Percentiles rank a stretch among this genome's conserved stretches.
Conservation (phyloP, 2,888 invertebrate species). For the Hipparchia semele region DNA sequence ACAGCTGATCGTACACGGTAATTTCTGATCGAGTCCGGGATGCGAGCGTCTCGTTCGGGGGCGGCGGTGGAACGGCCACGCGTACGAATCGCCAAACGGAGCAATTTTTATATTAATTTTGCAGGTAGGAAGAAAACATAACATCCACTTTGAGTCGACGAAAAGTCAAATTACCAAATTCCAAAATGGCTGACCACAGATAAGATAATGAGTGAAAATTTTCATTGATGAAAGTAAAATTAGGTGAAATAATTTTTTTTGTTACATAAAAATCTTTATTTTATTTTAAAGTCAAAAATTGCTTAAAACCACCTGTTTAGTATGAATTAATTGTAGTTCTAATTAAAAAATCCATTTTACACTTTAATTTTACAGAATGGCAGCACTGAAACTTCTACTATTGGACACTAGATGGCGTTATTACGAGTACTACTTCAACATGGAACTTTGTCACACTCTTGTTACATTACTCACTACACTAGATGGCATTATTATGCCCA, state of each 20-base stretch:
- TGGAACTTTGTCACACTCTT: too few species aligned
- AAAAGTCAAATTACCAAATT: constrained; percentile 63
- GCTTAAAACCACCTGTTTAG: too few species aligned
- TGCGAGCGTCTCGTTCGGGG: constrained; percentile 43
- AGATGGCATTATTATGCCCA: background rate
- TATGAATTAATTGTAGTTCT: too few species aligned
- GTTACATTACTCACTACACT: background rate
- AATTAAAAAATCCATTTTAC: too few species aligned
- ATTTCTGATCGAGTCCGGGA: constrained; percentile 42
- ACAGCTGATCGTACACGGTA: constrained; percentile 70
- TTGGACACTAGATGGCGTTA: background rate
- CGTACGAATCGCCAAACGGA: constrained; percentile 42
- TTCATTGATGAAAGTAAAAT: background rate
- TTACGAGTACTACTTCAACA: background rate
- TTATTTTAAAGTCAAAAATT: background rate
- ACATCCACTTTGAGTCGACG: constrained; percentile 57
- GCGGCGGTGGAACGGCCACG: constrained; percentile 46
- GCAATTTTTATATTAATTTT: constrained; percentile 51
- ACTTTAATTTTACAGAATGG: background rate
- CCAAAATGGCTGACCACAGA: constrained; percentile 76
- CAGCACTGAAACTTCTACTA: constrained; percentile 8
- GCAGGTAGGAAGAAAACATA: constrained; percentile 75
- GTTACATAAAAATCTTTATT: background rate
- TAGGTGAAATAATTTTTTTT: background rate
- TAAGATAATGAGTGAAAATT: constrained; percentile 17